Conservation (phyloP, 2,797 vertebrate genomes). For the Lophotriccus pileatus region DNA sequence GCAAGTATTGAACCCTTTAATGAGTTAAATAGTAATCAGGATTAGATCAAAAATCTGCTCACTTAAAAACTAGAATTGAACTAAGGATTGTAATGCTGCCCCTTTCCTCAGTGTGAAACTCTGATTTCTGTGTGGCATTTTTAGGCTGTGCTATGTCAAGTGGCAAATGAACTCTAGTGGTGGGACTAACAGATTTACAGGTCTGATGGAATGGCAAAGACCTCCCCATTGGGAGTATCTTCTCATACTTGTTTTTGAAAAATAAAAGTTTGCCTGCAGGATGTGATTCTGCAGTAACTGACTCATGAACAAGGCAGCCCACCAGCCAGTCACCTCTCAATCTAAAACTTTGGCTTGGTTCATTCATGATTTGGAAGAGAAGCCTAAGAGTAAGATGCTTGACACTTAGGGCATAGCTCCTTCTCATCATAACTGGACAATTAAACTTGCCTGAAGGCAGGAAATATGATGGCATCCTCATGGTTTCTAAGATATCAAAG, state of each 20-base stretch:
- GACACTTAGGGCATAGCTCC: accelerated
- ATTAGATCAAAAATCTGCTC: not conserved
- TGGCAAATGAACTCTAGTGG: not conserved
- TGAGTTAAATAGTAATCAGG: not conserved
- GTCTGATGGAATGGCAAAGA: not conserved
- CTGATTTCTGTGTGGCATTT: not conserved
- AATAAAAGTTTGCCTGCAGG: not conserved
- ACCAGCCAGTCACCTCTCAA: not conserved
- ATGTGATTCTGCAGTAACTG: not conserved
- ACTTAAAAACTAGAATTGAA: not conserved
- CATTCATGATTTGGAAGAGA: not conserved
- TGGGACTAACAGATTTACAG: not conserved
- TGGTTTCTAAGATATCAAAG: not conserved
- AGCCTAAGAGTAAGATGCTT: not conserved
- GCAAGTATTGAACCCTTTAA: not conserved
- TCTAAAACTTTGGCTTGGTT: not conserved
- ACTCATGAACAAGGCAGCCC: not conserved
- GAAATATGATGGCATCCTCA: accelerated
- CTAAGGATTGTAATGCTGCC: not conserved
- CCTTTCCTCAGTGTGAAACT: not conserved
- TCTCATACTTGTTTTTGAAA: not conserved
- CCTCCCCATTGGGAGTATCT: not conserved
- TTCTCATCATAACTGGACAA: not conserved
- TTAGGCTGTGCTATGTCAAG: not conserved
- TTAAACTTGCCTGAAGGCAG: not conserved